Conservation (phyloP, 2,888 invertebrate genomes). For the Tetrapedia diversipes region DNA sequence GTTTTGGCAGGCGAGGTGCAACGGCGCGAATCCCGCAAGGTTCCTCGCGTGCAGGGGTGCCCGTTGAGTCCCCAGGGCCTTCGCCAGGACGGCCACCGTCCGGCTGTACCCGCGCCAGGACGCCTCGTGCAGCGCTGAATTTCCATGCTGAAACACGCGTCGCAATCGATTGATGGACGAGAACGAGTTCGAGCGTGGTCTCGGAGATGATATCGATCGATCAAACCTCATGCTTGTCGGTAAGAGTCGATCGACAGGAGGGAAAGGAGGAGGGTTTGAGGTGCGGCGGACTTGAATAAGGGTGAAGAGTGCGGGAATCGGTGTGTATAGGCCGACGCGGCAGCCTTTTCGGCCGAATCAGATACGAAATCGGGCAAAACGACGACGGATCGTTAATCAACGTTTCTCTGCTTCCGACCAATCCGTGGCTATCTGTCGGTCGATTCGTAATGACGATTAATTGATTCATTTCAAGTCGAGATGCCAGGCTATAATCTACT, state of each 20-base stretch:
- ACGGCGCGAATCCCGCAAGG: slow-evolving; percentile 95
- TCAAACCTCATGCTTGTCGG: slow-evolving; percentile 29
- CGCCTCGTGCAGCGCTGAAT: slow-evolving; percentile 96
- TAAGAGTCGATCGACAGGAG: slow-evolving; percentile 13
- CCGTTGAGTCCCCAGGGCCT: slow-evolving; percentile 86
- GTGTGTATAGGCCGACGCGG: background rate
- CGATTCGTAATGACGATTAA: slow-evolving; percentile 35
- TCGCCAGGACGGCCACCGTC: slow-evolving; percentile 90
- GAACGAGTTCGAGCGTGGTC: background rate
- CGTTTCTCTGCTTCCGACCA: background rate
- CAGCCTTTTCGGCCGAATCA: slow-evolving; percentile 14
- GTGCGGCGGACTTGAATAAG: background rate
- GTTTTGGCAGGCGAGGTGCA: slow-evolving; percentile 97
- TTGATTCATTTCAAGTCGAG: slow-evolving; percentile 31
- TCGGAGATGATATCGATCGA: slow-evolving; percentile 46
- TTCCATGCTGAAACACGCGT: slow-evolving; percentile 89
- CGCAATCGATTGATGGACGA: slow-evolving; percentile 31
- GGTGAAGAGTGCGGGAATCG: background rate
- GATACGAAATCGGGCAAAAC: slow-evolving; percentile 43
- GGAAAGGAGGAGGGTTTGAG: background rate
- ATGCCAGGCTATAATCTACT: no score
- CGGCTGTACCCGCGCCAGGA: slow-evolving; percentile 97
- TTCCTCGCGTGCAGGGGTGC: slow-evolving; percentile 88
- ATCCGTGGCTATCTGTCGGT: slow-evolving; percentile 13
- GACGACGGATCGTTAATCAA: slow-evolving; percentile 48